These are phyloP conservation scores for Corydoras sp. DNA, from an alignment of 2,113 vertebrate species.

Conservation along the genomic window DNA sequence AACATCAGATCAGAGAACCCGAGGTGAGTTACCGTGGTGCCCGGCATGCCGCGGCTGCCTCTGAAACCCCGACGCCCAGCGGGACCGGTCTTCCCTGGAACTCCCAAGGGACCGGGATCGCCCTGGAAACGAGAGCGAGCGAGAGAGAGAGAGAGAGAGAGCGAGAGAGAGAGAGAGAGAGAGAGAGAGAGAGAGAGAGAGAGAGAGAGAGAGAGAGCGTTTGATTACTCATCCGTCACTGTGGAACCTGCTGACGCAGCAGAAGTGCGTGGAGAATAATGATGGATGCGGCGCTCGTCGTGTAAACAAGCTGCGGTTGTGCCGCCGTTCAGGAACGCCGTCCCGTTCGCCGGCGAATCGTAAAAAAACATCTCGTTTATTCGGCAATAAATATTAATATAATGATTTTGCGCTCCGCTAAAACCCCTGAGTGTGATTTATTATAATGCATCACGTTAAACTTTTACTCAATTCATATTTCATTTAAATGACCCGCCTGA, in stretches of 20 bases:
- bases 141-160: slow-evolving; percentile 24
- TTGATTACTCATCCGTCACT: slow-evolving; percentile 44
- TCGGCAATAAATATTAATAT: too few relatives aligned
- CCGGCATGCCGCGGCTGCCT: slow-evolving; percentile 71
- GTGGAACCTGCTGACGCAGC: slow-evolving; percentile 50
- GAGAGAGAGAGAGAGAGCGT: slow-evolving; percentile 37
- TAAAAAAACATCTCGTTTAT: too few relatives aligned
- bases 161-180: slow-evolving; percentile 25
- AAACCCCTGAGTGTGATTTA: too few relatives aligned
- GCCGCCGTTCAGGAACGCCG: slow-evolving; percentile 35
- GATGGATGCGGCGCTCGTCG: slow-evolving; percentile 26
- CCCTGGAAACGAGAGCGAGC: slow-evolving; percentile 65
- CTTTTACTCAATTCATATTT: too few relatives aligned
- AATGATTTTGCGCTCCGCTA: too few relatives aligned
- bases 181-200: slow-evolving; percentile 31
- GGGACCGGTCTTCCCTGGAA: slow-evolving; percentile 76
- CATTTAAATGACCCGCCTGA: too few relatives aligned
- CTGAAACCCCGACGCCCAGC: slow-evolving; percentile 76
- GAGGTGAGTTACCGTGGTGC: slow-evolving; percentile 66
- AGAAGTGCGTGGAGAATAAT: slow-evolving; percentile 42
- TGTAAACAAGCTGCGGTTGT: slow-evolving; percentile 6
- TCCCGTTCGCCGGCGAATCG: slow-evolving; percentile 36
- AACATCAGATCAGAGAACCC: slow-evolving; percentile 10
- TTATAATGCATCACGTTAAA: too few relatives aligned
- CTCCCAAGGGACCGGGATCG: slow-evolving; percentile 74